These are phyloP conservation scores for Acronicta leporina DNA, from an alignment of 2,888 invertebrate species.

Conservation along the genomic window DNA sequence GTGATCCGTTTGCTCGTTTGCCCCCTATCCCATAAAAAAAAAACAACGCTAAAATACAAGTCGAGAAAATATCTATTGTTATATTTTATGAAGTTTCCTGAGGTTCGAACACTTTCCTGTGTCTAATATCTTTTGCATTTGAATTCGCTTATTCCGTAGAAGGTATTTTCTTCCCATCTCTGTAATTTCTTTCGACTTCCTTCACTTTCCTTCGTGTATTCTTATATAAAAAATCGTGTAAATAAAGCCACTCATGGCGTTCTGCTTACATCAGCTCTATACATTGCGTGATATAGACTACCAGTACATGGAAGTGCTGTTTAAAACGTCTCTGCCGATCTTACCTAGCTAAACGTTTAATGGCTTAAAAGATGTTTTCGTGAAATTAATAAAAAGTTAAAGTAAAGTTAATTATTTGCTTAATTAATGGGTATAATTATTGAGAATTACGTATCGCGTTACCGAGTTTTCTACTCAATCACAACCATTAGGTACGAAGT, in stretches of 20 bases:
- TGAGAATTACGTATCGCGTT: neutral
- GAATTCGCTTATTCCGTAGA: too few relatives aligned
- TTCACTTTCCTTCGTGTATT: too few relatives aligned
- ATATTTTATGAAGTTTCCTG: slow-evolving; percentile 23
- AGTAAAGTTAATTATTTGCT: neutral
- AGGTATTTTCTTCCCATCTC: too few relatives aligned
- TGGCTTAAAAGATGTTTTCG: slow-evolving; percentile 15
- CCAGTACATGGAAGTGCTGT: too few relatives aligned
- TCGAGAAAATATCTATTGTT: slow-evolving; percentile 31
- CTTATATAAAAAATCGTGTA: too few relatives aligned
- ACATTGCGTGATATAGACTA: too few relatives aligned
- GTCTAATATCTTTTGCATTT: slow-evolving; percentile 1
- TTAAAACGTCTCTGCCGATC: slow-evolving; percentile 8
- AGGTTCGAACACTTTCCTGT: neutral
- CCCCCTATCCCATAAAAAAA: too few relatives aligned
- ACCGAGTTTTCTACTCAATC: neutral
- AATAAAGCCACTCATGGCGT: too few relatives aligned
- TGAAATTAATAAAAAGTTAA: slow-evolving; percentile 2
- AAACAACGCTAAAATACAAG: slow-evolving; percentile 47
- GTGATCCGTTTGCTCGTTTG: too few relatives aligned
- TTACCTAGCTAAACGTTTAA: slow-evolving; percentile 10
- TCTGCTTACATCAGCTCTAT: too few relatives aligned
- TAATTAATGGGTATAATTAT: neutral
- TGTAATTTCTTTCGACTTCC: too few relatives aligned
- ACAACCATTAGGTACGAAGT: too few relatives aligned